Evolutionary conservation across 2,888 invertebrate genomes (phyloP), one percentile per base, ranked within the genome.

Genomic region (Drosophila colorata): DNA sequence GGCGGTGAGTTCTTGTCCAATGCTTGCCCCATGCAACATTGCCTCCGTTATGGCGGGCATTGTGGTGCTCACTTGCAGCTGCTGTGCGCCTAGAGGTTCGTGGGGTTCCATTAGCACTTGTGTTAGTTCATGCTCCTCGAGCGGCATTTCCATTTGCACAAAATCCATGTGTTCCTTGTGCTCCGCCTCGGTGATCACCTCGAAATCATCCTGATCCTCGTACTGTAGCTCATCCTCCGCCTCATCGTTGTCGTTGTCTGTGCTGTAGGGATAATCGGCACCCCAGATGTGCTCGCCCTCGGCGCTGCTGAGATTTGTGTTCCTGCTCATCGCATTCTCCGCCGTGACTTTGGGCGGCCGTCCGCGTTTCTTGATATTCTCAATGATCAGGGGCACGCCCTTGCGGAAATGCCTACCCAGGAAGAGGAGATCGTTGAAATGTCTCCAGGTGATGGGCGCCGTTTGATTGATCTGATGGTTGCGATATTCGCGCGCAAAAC

Each of bases 401-500:
- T 90, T 90, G 46, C 90, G 83, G 38, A 86, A 90, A 52, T 90
- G 90, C 1, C 73, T 58, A 20, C 77, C 87, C 9, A 90, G 59
- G 48, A 91, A 90, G n/a, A 80, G 58, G 1, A 90, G 69, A 46
- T 90, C 89, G 37, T 80, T 73, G 35, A 87, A 90, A 40, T 90
- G 84, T 1, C 81, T 66, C 91, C 91, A 90, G 1, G 77, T 85
- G 0, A 89, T 79, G 0, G 88, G 76, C n/a, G 67, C 69, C 2
- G 82, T 49, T 9, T 78, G 82, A 49, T 83, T 63, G 4, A 91
- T 73, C 48, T 85, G 86, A 28, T 88, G 71, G 41, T 81, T 80
- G 2, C 90, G 83, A 73, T 88, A 91, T 67, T 90, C 90, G 4
- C 90, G 81, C 0, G 91, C 82, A 61, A 91, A 90, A 7, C 91